Evolutionary conservation across 1,140 invertebrate genomes (phyloP).

Genomic region (Nymphalis io): DNA sequence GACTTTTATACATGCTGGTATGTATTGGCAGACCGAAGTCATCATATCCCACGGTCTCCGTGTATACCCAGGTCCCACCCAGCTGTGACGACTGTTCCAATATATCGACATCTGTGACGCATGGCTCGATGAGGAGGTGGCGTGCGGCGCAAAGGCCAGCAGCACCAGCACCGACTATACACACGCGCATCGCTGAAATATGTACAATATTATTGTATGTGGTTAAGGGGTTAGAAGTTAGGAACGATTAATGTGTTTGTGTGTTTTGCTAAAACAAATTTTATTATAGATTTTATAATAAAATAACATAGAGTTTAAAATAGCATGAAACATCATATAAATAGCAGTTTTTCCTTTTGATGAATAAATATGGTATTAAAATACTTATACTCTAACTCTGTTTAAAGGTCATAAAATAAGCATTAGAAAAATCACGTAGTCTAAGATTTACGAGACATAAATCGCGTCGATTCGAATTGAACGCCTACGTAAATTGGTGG

Average conservation of each 20-base stretch:
- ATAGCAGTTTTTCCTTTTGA: no score
- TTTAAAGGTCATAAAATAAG: no score
- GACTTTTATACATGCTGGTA: slow-evolving; percentile 92
- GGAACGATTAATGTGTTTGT: neutral
- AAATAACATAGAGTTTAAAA: no score
- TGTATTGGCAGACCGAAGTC: slow-evolving; percentile 90
- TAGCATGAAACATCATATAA: no score
- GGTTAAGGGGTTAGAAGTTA: neutral
- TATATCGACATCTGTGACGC: slow-evolving; percentile 85
- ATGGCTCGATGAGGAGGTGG: slow-evolving; percentile 82
- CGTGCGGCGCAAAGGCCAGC: slow-evolving; percentile 87
- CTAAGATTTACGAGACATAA: no score
- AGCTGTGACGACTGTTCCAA: slow-evolving; percentile 87
- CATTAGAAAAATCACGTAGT: no score
- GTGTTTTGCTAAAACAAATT: no score
- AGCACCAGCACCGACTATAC: slow-evolving; percentile 89
- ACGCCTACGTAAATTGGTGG: no score
- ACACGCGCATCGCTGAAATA: slow-evolving; percentile 79
- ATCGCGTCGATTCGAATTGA: no score
- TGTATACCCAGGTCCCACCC: slow-evolving; percentile 96
- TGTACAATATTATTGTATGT: neutral
- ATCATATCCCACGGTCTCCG: slow-evolving; percentile 85
- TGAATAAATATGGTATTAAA: no score
- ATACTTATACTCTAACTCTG: no score
- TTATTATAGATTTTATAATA: no score